Conservation (phyloP, 1,140 invertebrate species). For the Procambarus clarkii region DNA sequence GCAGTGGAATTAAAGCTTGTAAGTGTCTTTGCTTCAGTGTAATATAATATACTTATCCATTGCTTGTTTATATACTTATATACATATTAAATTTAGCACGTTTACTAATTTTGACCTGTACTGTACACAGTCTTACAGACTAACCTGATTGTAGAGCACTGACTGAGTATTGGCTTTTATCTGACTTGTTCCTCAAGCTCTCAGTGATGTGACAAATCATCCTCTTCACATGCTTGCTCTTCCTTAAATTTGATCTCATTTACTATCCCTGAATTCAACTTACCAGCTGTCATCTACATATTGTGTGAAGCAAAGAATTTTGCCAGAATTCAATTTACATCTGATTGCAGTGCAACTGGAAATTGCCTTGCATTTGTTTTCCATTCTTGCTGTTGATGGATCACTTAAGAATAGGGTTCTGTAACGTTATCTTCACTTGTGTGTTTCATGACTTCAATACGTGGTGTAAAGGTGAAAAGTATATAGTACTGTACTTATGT, state of each 20-base stretch:
- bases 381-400: background rate
- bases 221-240: background rate
- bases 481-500: no score
- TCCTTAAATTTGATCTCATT: background rate
- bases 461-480: background rate
- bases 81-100: slow-evolving; percentile 21
- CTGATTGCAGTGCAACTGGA: background rate
- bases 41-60: slow-evolving; percentile 16
- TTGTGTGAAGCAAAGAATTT: background rate
- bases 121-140: slow-evolving; percentile 9
- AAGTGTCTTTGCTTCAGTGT: slow-evolving; percentile 25
- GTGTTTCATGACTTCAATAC: background rate
- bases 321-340: background rate
- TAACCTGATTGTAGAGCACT: slow-evolving; percentile 59
- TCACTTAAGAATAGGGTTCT: background rate
- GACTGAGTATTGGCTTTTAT: slow-evolving; percentile 58
- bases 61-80: background rate
- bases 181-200: background rate
- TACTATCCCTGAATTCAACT: background rate
- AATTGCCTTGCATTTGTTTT: background rate
- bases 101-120: slow-evolving; percentile 32
- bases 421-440: background rate
- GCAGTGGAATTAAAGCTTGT: slow-evolving; percentile 30
- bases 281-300: background rate
- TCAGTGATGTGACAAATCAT: slow-evolving; percentile 21